Evolutionary conservation across 2,888 invertebrate species (phyloP), one percentile per base, ranked within the genome.

Genomic region (Lampropteryx suffumata): DNA sequence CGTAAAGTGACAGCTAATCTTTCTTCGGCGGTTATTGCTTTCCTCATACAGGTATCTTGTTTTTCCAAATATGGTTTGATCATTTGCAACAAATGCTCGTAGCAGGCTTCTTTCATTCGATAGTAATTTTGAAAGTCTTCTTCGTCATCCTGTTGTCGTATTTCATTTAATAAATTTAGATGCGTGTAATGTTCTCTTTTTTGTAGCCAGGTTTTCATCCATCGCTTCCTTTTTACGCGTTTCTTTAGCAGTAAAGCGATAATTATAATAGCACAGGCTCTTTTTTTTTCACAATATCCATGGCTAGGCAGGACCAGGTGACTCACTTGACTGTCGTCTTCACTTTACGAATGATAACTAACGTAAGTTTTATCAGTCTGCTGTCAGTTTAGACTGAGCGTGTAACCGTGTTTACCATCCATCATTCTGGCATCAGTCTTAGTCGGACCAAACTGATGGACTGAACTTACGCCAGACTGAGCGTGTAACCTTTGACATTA

Each of bases 151-250:
- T 35, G 35, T 17, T 40, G 27, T 34, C 40, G 34, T 40, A 47
- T 40, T 40, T 47, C 40, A 40, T 39, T 34, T 29, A 47, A 47
- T 34, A 47, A 47, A 34, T 47, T 47, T 24, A 47, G 39, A 47
- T 47, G 47, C 32, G 48, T 49, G 30, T 49, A 49, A 29, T 35
- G 14, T 17, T 33, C 33, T 33, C 33, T 14, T 17, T 17, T 21
- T 32, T 39, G 28, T 39, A 13, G 29, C 40, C 40, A 40, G 11
- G 17, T 40, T 30, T 21, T 40, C 30, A 40, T 40, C 40, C 43
- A 43, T 46, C 42, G 49, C 50, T 54, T 50, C 34, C 50, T 54
- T 50, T 54, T 53, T 48, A 53, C 53, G 44, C 53, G 53, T 44
- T 53, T 53, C 44, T 53, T 49, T 32, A 48, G 44, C 44, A 49